Base-by-base conservation (phyloP, 2,797 vertebrate genomes). In the Cercopithecus diana region DNA sequence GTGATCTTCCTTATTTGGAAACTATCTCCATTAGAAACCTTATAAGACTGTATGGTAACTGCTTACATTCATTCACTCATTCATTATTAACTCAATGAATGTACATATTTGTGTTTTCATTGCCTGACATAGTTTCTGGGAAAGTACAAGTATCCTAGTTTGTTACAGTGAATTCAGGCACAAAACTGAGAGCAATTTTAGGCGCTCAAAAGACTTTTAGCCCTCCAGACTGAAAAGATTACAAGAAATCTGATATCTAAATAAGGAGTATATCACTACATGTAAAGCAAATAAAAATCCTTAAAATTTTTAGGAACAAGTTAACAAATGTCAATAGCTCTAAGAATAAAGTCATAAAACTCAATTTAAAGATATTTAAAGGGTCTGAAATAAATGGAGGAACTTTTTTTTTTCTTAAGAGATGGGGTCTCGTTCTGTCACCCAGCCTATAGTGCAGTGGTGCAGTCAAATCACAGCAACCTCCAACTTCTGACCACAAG, bases 291-390 rank as follows among this genome's bases (percentile, higher is more conserved):
- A 77, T 1, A 95, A 79, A 72, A 80, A 22, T 15, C 36, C 22
- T 81, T 67, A 50, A 75, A 79, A 19, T 7, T 28, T 58, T 70
- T 45, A 90, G 75, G 20, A 89, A 79, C 24, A 80, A 80, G 13
- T 55, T 41, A 94, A 36, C 26, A 79, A 86, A 24, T 77, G 22
- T 73, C 58, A 13, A 90, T 2, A 4, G 52, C 28, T 90, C 33
- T 73, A 87, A 85, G 22, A 93, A 92, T 30, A 85, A 96, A 90
- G 58, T 33, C 76, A 76, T 58, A 70, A 75, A 75, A 94, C 1
- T 70, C 57, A 82, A 55, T 2, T 67, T n/a, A 79, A 12, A 13
- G 17, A 52, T 73, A 77, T 67, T 85, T 57, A 22, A 70, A 75
- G 17, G 81, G 7, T 50, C 14, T 92, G 11, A 14, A 81, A 75